Evolutionary conservation across 1,140 invertebrate genomes (phyloP), one percentile per base, ranked within the genome.

Genomic region (Neelides sp.): DNA sequence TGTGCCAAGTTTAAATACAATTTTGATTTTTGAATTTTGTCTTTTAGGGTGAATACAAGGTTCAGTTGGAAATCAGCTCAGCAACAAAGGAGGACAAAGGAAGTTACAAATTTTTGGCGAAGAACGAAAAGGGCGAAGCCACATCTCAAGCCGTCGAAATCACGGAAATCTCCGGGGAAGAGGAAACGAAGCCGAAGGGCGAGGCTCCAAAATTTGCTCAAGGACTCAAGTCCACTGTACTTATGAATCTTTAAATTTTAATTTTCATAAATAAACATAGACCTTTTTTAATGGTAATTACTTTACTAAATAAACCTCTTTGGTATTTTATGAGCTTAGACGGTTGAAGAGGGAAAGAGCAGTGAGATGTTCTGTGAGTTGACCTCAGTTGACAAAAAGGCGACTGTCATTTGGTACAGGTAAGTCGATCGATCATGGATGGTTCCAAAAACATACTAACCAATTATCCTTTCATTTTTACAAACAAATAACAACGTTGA

Each of bases 61-160:
- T 90, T 1, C 85, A 88, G 74, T 71, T 91, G 42, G 85, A 92
- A 71, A 88, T 91, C 53, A 78, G 79, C 48, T 79, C 86, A 64
- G 75, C 84, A 30, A 75, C 79, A 45, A 74, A 78, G 57, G 70
- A 68, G 17, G 89, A 94, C 63, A 88, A 86, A 66, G 90, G 90
- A 50, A 75, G 78, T 52, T 93, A 94, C 64, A 91, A 91, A 69
- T 70, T 93, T 52, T 78, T 90, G 0, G 89, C 88, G 5, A 88
- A 85, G 64, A 93, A 93, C 63, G 87, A 91, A 63, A 92, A 92
- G 67, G 89, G 89, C 53, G 87, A 92, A 72, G 85, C 85, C 1
- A 80, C 80, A 24, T 92, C 88, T n/a, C 83, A 89, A 67, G 74
- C 79, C 46, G 85, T 94, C 1, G 80, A 88, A 68, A 78, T 93